A percentile compares a stretch with the other conserved stretches of the same genome.
Evolutionary conservation across 30 jellyfish, hydroid and myxozoan species (phyloP).

Genomic region (Cassiopea xamachana): DNA sequence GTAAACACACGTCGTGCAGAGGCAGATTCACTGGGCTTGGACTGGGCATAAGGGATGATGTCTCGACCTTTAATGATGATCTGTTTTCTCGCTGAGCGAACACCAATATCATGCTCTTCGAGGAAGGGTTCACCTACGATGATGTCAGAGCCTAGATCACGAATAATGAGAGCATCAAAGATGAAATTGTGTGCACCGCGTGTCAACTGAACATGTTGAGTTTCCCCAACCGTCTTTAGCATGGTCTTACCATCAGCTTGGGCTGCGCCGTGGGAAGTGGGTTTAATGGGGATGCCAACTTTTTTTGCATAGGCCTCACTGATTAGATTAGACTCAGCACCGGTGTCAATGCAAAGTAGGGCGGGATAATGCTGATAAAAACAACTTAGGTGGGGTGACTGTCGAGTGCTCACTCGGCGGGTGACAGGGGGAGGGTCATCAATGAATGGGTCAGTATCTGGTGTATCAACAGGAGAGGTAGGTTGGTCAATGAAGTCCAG

Average conservation of each 20-base stretch:
- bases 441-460: background rate
- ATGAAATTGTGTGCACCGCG: background rate
- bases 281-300: background rate
- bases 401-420: conserved; percentile 18
- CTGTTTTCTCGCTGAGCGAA: conserved; percentile 31
- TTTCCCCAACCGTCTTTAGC: conserved; percentile 8
- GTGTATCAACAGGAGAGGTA: background rate
- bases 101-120: conserved; percentile 12
- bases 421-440: background rate
- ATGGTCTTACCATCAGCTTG: conserved; percentile 2
- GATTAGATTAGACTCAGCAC: conserved; percentile 33
- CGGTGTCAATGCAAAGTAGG: background rate
- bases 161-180: conserved; percentile 50
- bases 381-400: conserved; percentile 21
- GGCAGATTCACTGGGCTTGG: background rate
- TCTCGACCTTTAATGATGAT: background rate
- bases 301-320: background rate
- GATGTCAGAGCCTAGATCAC: conserved; percentile 26
- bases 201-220: background rate
- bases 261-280: background rate
- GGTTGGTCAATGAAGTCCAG: background rate
- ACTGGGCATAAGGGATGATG: background rate
- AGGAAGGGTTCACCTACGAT: conserved; percentile 47
- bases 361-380: conserved; percentile 4
- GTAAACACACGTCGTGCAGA: conserved; percentile 1